Evolutionary conservation across 2,797 vertebrate species (phyloP), one percentile per base, ranked within the genome.

Genomic region (Gadopsis bispinosus): DNA sequence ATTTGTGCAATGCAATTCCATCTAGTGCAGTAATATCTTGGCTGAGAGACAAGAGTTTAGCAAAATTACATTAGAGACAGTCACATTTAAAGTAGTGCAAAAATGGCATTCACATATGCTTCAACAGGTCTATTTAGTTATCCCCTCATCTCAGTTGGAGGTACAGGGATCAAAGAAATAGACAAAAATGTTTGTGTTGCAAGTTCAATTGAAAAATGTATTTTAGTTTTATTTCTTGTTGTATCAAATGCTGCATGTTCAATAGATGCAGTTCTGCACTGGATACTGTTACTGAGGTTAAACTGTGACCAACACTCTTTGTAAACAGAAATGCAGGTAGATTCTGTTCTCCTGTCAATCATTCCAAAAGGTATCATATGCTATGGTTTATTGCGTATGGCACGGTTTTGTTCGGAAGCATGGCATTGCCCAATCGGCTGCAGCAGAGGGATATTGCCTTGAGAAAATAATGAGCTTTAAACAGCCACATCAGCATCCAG

Each of bases 401-500:
- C 1, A 26, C 17, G 0, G 12, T 37, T 64, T n/a, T 8, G 1
- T 39, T 35, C 29, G 54, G 26, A 51, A 68, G 6, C 11, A 3
- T 14, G 20, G 11, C 13, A 55, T 79, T 69, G 45, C 9, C 61
- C 48, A 79, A 68, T 65, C 31, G 58, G 10, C 12, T 55, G 58
- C 37, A 73, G 75, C 61, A 56, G 31, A n/a, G 60, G 26, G 48
- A 53, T 61, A 56, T 59, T 75, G 61, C 69, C 75, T 82, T 65
- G 50, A 77, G 5, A 59, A 54, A 59, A 55, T 5, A 1, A 6
- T 95, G 96, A 96, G 95, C 96, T 97, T 97, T 96, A 96, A 93
- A 93, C 96, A 56, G 96, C 95, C 97, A 97, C 95, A 96, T 97
- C 96, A 97, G 68, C 92, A 81, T 60, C 54, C 31, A 76, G 92